phyloP scores from a whole-genome alignment of 2,888 invertebrate species.

The Tenthredo amoena region DNA sequence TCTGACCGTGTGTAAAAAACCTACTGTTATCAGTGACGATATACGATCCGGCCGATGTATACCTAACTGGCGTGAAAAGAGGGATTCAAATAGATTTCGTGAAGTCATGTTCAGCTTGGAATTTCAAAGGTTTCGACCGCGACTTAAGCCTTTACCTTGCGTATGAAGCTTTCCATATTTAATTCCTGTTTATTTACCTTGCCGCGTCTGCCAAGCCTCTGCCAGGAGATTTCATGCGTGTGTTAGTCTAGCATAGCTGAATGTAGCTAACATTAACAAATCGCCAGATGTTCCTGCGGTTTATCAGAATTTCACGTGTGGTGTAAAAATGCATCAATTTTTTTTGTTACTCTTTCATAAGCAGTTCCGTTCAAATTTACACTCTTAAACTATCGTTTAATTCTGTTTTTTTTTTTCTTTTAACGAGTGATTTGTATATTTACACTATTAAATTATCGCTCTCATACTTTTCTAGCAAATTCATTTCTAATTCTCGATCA shows the following conservation, averaged over 20 bases:
- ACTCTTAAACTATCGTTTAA: slow-evolving; percentile 22
- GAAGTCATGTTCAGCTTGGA: slow-evolving; percentile 24
- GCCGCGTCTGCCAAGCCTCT: slow-evolving; percentile 61
- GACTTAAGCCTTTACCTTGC: slow-evolving; percentile 43
- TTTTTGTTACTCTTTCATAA: slow-evolving; percentile 40
- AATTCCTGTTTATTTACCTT: slow-evolving; percentile 77
- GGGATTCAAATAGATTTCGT: neutral
- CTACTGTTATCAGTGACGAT: neutral
- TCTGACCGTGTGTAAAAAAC: neutral
- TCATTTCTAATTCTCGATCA: neutral
- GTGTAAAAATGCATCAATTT: slow-evolving; percentile 68
- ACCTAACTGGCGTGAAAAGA: neutral
- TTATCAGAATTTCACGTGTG: slow-evolving; percentile 69
- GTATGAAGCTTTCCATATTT: slow-evolving; percentile 74
- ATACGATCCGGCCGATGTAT: neutral
- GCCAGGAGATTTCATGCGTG: slow-evolving; percentile 44
- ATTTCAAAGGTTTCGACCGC: slow-evolving; percentile 47
- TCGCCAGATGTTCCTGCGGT: slow-evolving; percentile 75
- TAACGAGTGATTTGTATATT: slow-evolving; percentile 18
- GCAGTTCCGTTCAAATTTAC: neutral
- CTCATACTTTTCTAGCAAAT: neutral
- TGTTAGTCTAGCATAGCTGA: slow-evolving; percentile 53
- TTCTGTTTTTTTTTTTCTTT: neutral
- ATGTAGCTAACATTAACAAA: slow-evolving; percentile 71
- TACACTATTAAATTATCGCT: slow-evolving; percentile 15